A percentile compares a stretch with the other conserved stretches of the same genome.
phyloP scores from a whole-genome alignment of 2,888 invertebrate genomes.

The Yponomeuta cagnagella region DNA sequence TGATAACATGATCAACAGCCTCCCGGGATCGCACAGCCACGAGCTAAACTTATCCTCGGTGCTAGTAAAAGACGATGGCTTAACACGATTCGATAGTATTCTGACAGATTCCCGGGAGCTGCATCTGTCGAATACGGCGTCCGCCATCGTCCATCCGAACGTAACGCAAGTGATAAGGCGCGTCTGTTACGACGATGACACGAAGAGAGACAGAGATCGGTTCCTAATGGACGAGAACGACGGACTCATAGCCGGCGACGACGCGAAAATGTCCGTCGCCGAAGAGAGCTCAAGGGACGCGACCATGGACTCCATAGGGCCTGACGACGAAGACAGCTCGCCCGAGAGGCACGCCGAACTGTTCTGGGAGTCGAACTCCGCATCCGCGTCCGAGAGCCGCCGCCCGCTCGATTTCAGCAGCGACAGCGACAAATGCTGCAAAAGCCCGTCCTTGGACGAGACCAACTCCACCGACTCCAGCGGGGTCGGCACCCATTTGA shows the following conservation, averaged over 20 bases:
- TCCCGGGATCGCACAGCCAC: conserved; percentile 36
- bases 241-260: conserved; percentile 44
- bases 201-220: conserved; percentile 38
- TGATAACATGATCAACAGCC: conserved; percentile 53
- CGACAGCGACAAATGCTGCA: conserved; percentile 69
- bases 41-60: conserved; percentile 47
- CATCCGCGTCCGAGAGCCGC: conserved; percentile 51
- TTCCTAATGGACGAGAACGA: conserved; percentile 51
- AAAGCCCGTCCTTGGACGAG: conserved; percentile 61
- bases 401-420: conserved; percentile 59
- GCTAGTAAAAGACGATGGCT: conserved; percentile 52
- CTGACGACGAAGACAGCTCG: conserved; percentile 52
- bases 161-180: conserved; percentile 65
- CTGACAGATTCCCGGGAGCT: conserved; percentile 53
- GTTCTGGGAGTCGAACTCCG: conserved; percentile 66
- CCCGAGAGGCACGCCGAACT: conserved; percentile 59
- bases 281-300: conserved; percentile 53
- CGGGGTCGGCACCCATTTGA: conserved; percentile 50
- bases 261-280: conserved; percentile 45
- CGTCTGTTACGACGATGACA: conserved; percentile 53
- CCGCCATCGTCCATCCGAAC: conserved; percentile 57
- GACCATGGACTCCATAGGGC: conserved; percentile 42
- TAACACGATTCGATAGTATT: conserved; percentile 52
- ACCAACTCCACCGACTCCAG: conserved; percentile 63
- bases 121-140: conserved; percentile 50